Conservation (phyloP, 2,113 vertebrate genomes). For the Ibidorhyncha struthersii region DNA sequence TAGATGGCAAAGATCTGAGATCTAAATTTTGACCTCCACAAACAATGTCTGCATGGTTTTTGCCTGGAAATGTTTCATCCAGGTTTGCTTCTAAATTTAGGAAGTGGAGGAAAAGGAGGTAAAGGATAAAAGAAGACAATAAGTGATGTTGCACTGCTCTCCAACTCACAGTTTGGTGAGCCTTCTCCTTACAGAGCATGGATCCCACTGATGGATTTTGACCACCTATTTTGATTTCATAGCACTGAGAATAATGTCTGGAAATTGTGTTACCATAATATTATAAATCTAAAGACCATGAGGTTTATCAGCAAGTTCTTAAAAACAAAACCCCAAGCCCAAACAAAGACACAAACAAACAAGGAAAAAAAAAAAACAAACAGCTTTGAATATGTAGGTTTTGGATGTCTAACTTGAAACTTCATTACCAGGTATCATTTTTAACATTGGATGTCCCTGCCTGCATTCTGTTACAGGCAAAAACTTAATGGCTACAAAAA, state of each 20-base stretch:
- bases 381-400: not conserved
- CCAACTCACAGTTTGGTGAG: fast-evolving
- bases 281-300: not conserved
- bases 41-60: not conserved
- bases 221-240: not conserved
- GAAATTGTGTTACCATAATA: not conserved
- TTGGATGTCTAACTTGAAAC: not conserved
- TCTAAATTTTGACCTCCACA: not conserved
- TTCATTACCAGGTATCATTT: fast-evolving
- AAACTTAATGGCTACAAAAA: not conserved
- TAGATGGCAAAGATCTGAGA: not conserved
- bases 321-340: not conserved
- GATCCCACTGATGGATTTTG: not conserved
- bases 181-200: fast-evolving
- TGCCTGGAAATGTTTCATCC: not conserved
- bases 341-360: not conserved
- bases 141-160: fast-evolving
- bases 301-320: not conserved
- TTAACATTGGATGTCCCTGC: not conserved
- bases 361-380: not conserved
- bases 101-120: not conserved
- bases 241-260: not conserved
- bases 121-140: not conserved
- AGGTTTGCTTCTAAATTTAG: not conserved
- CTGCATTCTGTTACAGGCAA: not conserved